Conservation (phyloP, 2,113 vertebrate genomes). For the Pimephales promelas region DNA sequence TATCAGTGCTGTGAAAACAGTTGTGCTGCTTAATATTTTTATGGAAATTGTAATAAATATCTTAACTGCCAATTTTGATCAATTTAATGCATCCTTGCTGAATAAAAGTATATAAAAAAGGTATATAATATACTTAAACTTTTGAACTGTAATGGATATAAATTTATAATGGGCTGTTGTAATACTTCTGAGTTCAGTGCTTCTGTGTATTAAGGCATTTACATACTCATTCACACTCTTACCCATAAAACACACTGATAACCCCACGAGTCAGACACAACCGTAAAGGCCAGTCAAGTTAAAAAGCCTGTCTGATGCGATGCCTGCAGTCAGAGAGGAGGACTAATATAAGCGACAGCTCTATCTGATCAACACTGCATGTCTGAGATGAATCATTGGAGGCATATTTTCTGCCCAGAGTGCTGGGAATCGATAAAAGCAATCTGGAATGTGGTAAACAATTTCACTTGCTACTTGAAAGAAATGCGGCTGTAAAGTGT, state of each 20-base stretch:
- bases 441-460: constrained; percentile 70
- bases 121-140: not conserved
- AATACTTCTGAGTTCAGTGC: not conserved
- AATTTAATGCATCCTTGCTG: not conserved
- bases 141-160: not conserved
- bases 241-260: not conserved
- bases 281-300: constrained; percentile 9
- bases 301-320: not conserved
- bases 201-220: not conserved
- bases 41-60: too few relatives aligned
- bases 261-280: not conserved
- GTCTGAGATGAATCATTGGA: constrained; percentile 64
- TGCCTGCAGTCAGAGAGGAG: constrained; percentile 6
- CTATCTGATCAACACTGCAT: constrained; percentile 32
- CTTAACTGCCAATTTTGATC: not conserved
- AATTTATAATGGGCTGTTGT: not conserved
- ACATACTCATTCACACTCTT: not conserved
- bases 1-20: not conserved
- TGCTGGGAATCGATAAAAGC: constrained; percentile 69
- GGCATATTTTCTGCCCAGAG: constrained; percentile 56
- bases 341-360: constrained; percentile 48
- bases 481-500: constrained; percentile 34
- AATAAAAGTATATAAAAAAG: too few relatives aligned
- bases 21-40: not conserved
- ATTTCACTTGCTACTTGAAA: constrained; percentile 50